These are phyloP conservation scores for Gandaritis pyraliata DNA, from an alignment of 2,888 invertebrate genomes.

Conservation along the genomic window DNA sequence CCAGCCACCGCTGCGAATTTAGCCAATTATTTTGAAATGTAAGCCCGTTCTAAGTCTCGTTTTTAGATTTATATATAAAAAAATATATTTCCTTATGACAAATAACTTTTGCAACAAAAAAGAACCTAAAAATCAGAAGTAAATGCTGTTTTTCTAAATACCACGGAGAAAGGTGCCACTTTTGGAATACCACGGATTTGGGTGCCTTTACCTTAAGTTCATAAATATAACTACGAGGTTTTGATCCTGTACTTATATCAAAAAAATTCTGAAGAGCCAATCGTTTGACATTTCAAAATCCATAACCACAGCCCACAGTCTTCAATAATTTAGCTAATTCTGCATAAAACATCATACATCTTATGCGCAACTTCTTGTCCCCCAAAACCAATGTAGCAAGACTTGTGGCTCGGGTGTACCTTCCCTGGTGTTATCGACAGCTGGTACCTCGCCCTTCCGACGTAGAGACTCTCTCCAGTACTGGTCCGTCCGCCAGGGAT, in stretches of 20 bases:
- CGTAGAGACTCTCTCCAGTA: conserved; percentile 78
- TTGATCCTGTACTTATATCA: not conserved
- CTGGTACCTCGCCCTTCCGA: conserved; percentile 84
- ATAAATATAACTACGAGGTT: not conserved
- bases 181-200: too few relatives aligned
- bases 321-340: conserved; percentile 57
- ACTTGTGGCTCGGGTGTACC: conserved; percentile 73
- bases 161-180: too few relatives aligned
- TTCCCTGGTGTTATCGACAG: conserved; percentile 85
- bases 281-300: conserved; percentile 9
- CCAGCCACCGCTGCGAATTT: too few relatives aligned
- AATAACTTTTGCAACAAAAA: too few relatives aligned
- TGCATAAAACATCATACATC: conserved; percentile 75
- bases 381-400: conserved; percentile 73
- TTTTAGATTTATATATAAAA: too few relatives aligned
- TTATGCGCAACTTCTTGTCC: conserved; percentile 72
- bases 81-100: too few relatives aligned
- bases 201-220: too few relatives aligned
- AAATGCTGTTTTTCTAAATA: too few relatives aligned
- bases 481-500: conserved; percentile 80
- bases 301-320: conserved; percentile 10
- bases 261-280: not conserved
- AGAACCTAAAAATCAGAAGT: too few relatives aligned
- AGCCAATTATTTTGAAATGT: too few relatives aligned
- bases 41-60: too few relatives aligned